These are phyloP conservation scores for Hymenochirus boettgeri DNA, from an alignment of 2,113 vertebrate species.

Conservation along the genomic window DNA sequence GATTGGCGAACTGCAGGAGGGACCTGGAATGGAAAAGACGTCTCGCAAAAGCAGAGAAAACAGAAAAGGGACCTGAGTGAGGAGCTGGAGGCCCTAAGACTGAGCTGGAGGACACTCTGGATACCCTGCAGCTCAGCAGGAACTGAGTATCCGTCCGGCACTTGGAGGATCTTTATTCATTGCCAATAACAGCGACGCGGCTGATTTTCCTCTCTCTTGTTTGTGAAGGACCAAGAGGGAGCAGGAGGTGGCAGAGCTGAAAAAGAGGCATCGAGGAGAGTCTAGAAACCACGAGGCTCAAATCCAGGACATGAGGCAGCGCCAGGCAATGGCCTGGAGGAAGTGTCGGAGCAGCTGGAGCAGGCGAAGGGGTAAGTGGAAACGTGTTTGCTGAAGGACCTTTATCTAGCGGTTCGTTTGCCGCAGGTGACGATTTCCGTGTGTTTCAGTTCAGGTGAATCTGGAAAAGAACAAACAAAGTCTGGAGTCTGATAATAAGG, in stretches of 20 bases:
- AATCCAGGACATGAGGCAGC: constrained; percentile 92
- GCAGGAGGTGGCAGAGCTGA: constrained; percentile 93
- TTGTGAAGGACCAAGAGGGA: constrained; percentile 83
- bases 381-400: background rate
- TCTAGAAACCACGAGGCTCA: constrained; percentile 90
- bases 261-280: constrained; percentile 95
- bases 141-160: no score
- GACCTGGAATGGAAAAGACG: constrained; percentile 87
- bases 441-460: constrained; percentile 83
- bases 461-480: constrained; percentile 95
- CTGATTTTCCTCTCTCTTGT: background rate
- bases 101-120: constrained; percentile 92
- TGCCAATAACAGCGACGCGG: no score
- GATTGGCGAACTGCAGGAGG: constrained; percentile 89
- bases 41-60: constrained; percentile 90
- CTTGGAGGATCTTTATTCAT: no score
- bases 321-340: constrained; percentile 83
- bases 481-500: constrained; percentile 90
- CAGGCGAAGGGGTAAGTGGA: constrained; percentile 88
- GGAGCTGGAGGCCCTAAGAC: constrained; percentile 93
- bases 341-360: constrained; percentile 91
- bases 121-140: constrained; percentile 94
- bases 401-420: no score
- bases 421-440: no score
- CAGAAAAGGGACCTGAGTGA: constrained; percentile 93